Evolutionary conservation across 1,140 invertebrate genomes (phyloP).

Genomic region (Habropoda laboriosa): DNA sequence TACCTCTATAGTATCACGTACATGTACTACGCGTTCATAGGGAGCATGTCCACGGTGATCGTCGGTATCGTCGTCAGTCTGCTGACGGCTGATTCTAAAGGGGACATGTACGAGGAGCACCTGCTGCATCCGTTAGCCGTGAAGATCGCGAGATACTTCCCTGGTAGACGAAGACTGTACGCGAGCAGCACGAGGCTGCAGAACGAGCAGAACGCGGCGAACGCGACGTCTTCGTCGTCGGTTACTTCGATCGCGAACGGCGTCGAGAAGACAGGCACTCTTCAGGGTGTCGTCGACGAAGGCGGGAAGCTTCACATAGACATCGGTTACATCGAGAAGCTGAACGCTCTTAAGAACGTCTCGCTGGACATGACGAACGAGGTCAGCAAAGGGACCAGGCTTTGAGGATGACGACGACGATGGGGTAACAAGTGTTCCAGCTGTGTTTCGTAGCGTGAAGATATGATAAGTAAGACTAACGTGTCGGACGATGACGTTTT

Average conservation of each 20-base stretch:
- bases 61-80: conserved; percentile 86
- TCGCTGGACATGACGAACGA: conserved; percentile 79
- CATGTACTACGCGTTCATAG: conserved; percentile 89
- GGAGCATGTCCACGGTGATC: conserved; percentile 85
- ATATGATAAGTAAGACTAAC: too few species aligned
- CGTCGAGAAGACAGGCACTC: conserved; percentile 61
- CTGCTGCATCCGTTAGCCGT: conserved; percentile 85
- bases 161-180: conserved; percentile 81
- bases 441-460: too few species aligned
- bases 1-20: conserved; percentile 87
- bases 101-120: conserved; percentile 86
- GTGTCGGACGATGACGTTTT: too few species aligned
- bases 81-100: conserved; percentile 83
- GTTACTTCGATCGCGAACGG: conserved; percentile 64
- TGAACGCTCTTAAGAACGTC: conserved; percentile 76
- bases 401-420: conserved; percentile 53
- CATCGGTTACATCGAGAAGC: conserved; percentile 72
- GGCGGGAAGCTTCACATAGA: conserved; percentile 71
- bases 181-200: conserved; percentile 66
- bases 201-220: conserved; percentile 60
- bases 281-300: conserved; percentile 52
- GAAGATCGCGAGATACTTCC: conserved; percentile 83
- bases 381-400: conserved; percentile 77
- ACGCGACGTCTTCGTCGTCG: conserved; percentile 59
- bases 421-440: too few species aligned